These are phyloP conservation scores for Cydia fagiglandana DNA, from an alignment of 1,140 invertebrate species.

Conservation along the genomic window DNA sequence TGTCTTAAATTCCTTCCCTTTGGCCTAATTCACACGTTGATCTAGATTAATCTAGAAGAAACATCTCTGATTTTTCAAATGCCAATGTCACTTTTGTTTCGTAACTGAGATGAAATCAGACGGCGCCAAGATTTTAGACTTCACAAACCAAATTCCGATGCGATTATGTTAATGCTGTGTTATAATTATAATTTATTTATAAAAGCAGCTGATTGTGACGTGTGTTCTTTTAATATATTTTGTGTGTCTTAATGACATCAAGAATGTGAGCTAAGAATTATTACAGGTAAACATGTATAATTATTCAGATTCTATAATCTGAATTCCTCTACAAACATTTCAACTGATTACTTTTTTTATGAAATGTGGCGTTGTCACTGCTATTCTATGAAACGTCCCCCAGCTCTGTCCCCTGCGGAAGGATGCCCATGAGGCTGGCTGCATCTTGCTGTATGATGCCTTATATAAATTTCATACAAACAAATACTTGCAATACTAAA, in stretches of 20 bases:
- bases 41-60: not conserved
- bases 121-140: constrained; percentile 14
- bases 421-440: no score
- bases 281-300: not conserved
- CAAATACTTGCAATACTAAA: not conserved
- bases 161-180: constrained; percentile 6
- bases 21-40: not conserved
- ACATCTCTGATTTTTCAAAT: not conserved
- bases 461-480: not conserved
- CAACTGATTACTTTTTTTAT: no score
- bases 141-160: not conserved
- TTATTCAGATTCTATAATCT: no score
- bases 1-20: no score
- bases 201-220: not conserved
- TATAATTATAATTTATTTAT: not conserved
- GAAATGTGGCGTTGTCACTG: no score
- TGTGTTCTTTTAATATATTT: not conserved
- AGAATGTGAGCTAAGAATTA: no score
- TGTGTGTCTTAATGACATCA: not conserved
- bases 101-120: not conserved
- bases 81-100: constrained; percentile 1
- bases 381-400: no score
- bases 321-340: not conserved
- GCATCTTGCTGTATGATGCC: no score
- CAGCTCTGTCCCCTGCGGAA: no score